Evolutionary conservation across 2,888 invertebrate genomes (phyloP).

Genomic region (Smittia sp.): DNA sequence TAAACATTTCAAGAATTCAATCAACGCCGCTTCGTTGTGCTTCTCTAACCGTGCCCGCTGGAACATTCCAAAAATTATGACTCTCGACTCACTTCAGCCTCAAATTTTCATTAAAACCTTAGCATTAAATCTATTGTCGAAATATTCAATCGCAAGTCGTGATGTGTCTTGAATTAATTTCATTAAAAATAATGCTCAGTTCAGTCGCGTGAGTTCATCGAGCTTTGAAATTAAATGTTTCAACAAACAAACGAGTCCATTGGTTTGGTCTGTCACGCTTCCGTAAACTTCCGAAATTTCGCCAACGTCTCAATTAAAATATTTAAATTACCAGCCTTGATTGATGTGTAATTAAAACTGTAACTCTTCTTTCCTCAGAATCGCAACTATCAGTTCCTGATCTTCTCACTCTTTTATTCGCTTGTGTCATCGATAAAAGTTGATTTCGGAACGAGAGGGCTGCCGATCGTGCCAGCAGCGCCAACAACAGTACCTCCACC

Average conservation of each 20-base stretch:
- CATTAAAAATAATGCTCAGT: not conserved
- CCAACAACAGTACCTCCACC: constrained; percentile 56
- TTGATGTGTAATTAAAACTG: not conserved
- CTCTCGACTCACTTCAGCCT: not conserved
- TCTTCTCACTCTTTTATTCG: constrained; percentile 48
- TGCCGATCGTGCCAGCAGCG: constrained; percentile 60
- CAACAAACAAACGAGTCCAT: too few species aligned
- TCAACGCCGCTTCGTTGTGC: not conserved
- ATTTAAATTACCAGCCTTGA: too few species aligned
- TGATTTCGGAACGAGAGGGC: constrained; percentile 61
- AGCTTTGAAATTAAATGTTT: not conserved
- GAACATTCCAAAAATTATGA: not conserved
- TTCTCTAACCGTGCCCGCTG: not conserved
- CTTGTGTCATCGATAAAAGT: constrained; percentile 60
- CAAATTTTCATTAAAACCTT: not conserved
- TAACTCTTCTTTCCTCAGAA: constrained; percentile 44
- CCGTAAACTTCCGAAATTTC: too few species aligned
- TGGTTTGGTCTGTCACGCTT: too few species aligned
- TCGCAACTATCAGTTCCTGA: constrained; percentile 47
- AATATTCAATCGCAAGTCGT: not conserved
- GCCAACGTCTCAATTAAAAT: too few species aligned
- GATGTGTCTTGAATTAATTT: not conserved
- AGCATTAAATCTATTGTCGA: not conserved
- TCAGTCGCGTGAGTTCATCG: not conserved
- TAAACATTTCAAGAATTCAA: not conserved